Evolutionary conservation across 2,888 invertebrate species (phyloP).

Genomic region (Sacculina carcini): DNA sequence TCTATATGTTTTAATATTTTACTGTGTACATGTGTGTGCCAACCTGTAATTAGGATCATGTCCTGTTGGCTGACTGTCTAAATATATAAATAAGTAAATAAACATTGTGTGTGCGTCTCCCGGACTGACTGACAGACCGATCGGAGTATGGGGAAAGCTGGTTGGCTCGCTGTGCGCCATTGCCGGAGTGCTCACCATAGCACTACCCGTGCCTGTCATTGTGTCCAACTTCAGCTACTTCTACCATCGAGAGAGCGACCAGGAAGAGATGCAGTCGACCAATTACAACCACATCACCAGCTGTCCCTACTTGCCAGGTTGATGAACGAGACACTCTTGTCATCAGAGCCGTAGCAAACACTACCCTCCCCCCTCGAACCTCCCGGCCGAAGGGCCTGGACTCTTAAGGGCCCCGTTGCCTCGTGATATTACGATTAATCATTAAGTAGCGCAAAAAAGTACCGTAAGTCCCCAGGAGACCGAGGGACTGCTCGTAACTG

Average conservation of each 20-base stretch:
- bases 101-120: not conserved
- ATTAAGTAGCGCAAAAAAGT: no score
- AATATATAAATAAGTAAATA: constrained; percentile 7
- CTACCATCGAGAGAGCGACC: constrained; percentile 97
- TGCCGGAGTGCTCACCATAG: constrained; percentile 96
- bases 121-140: constrained; percentile 41
- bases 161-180: constrained; percentile 97
- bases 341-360: not conserved
- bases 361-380: not conserved
- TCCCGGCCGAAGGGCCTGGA: not conserved
- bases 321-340: constrained; percentile 41
- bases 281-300: constrained; percentile 94
- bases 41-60: no score
- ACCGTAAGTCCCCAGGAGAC: no score
- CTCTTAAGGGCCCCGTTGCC: not conserved
- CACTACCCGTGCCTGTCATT: constrained; percentile 95
- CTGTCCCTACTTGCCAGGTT: constrained; percentile 85
- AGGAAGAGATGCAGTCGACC: constrained; percentile 96
- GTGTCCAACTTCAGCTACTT: constrained; percentile 99
- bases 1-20: no score
- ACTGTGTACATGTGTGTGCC: no score
- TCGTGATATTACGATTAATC: no score
- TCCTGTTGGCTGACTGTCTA: no score
- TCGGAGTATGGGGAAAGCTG: constrained; percentile 97
- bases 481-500: no score